Evolutionary conservation across 1,140 invertebrate species (phyloP), one percentile per base, ranked within the genome.

Genomic region (Neotoxoptera formosana): DNA sequence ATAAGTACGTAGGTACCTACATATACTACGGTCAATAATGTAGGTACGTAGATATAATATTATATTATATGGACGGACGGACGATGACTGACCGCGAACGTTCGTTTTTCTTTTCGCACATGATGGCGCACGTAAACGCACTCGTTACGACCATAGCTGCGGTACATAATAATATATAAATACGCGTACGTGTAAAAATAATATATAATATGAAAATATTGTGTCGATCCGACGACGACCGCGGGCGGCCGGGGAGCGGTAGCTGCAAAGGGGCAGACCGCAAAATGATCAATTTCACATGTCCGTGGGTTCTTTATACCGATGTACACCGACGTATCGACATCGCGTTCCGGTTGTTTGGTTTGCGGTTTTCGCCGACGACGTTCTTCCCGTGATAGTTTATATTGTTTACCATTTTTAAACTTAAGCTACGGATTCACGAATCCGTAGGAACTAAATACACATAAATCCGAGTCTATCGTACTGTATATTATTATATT

Each of bases 221-320:
- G 25, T 76, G 30, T 76, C n/a, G 60, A 76, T 76, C 60, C 60
- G 60, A n/a, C n/a, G n/a, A 76, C 34, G 23, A 9, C 6, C 14
- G 1, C n/a, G n/a, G n/a, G n/a, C n/a, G 84, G 45, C 4, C 41
- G 6, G 45, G 45, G 14, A 47, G 23, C 14, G 84, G 25, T 30
- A 45, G 45, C 45, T 41, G 30, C n/a, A n/a, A 47, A 21, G 84
- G 14, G 30, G 45, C 41, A 30, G 30, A 60, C 90, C 90, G 36
- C 90, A 76, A 60, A 91, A 91, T 76, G 90, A 91, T 91, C 56
- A 76, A 67, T 91, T 91, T 91, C 90, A 91, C 41, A 91, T 41
- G 90, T 47, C 90, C 14, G 90, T 41, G 20, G 90, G 84, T 87
- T 47, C 84, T 41, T 84, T 3, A n/a, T n/a, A 23, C 3, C 41